Base-by-base conservation (phyloP, 2,113 vertebrate genomes). In the Struthio camelus region DNA sequence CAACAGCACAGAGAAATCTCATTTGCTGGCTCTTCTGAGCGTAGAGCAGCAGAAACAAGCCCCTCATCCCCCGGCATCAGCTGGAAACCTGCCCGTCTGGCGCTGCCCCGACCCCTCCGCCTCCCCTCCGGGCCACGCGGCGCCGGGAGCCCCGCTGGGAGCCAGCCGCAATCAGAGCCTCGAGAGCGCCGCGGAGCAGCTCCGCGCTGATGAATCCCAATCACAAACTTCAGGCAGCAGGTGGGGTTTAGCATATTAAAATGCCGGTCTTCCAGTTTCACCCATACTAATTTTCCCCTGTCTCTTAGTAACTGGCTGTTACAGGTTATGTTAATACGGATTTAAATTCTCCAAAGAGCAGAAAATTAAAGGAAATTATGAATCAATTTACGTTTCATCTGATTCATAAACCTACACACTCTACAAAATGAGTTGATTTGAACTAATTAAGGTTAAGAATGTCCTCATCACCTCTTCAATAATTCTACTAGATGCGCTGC, bases 351-450 rank as follows among this genome's bases (percentile, higher is more conserved):
- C 93, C 84, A 83, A 97, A 97, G 91, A 97, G 66, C 87, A 91
- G 79, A 94, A 95, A 95, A 96, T 96, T 94, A 96, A 96, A 92
- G 91, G 78, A 94, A 95, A 95, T 95, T 95, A 93, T 96, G 94
- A 96, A 96, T 95, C 97, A 91, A 95, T 97, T 96, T 96, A 91
- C 6, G 2, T 97, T 96, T 87, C 80, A 83, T 81, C 93, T 93
- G 95, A 96, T 95, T 96, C 95, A 87, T 89, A 96, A 96, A 95
- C 94, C 91, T 94, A 94, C 92, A 96, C 94, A 87, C 87, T 91
- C 89, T 92, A 79, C 70, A 72, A 87, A 96, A 94, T 85, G 67
- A 93, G 91, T 85, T 97, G 89, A 95, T 95, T 95, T 83, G 84
- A 83, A 96, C 80, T 96, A 94, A 96, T 95, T 95, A 95, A 87